Percentiles rank a stretch among this genome's conserved stretches.
Evolutionary conservation across 2,797 vertebrate species (phyloP).

Genomic region (Arctocebus calabarensis): DNA sequence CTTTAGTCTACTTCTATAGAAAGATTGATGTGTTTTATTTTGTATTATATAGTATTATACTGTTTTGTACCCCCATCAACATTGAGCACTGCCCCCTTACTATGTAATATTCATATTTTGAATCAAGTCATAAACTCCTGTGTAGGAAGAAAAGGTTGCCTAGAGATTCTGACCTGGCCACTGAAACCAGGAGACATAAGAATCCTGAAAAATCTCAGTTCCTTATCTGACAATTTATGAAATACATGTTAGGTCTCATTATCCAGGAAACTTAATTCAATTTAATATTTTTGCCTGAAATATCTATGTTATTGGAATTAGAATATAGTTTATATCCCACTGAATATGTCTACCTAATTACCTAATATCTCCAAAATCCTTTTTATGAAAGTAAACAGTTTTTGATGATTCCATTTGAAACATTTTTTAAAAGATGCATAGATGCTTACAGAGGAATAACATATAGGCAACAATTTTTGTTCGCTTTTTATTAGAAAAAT

Average conservation of each 20-base stretch:
- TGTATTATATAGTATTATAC: neutral
- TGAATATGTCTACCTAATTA: constrained; percentile 36
- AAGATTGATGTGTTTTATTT: neutral
- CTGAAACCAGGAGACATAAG: neutral
- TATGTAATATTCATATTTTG: neutral
- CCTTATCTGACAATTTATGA: neutral
- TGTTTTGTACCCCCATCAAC: neutral
- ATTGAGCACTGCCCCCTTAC: neutral
- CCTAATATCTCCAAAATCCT: constrained; percentile 28
- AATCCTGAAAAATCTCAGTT: neutral
- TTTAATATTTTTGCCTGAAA: constrained; percentile 32
- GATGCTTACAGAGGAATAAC: constrained; percentile 29
- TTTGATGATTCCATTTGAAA: constrained; percentile 28
- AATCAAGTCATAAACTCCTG: constrained; percentile 5
- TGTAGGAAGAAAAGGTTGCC: neutral
- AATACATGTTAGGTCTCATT: neutral
- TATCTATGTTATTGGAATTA: constrained; percentile 1
- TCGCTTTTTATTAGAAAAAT: constrained; percentile 43
- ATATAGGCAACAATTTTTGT: neutral
- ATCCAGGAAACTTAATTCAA: neutral
- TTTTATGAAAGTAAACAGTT: constrained; percentile 24
- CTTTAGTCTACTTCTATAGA: neutral
- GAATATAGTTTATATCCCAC: neutral
- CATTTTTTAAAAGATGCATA: neutral
- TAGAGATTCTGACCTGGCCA: neutral